Base-by-base conservation (phyloP, 2,113 vertebrate genomes). In the Glaucomys volans region DNA sequence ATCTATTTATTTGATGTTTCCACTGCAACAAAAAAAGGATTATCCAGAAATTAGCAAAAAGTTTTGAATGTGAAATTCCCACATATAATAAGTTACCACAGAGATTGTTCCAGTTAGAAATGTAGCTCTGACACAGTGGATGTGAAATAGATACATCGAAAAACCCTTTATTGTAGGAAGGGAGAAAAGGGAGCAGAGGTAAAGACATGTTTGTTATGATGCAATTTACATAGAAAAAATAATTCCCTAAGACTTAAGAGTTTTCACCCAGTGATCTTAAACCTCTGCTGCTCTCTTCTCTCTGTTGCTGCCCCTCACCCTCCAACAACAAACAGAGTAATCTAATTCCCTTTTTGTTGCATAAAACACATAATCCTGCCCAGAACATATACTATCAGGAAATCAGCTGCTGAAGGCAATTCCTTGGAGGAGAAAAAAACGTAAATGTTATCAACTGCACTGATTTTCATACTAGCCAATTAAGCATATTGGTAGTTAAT, bases 1-100 rank as follows among this genome's bases (percentile, higher is more conserved):
- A 91, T 54, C 24, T 91, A 28, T 44, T 95, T 95, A 66, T 77
- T 92, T 94, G 69, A 66, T 80, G 79, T 80, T 79, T 47, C 42
- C 67, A 84, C 5, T 40, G 0, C 5, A 77, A 69, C 40, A 59
- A 87, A 50, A 86, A 81, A 79, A 79, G 8, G 32, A 35, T 74
- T 79, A 18, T 20, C 6, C 24, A 67, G 67, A 88, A 88, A 93
- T 62, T 30, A 64, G 40, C 42, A 77, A 18, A 85, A 52, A 22
- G 2, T 72, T 67, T 83, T 79, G 12, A 86, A 94, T 17, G 59
- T 3, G 11, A 84, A 94, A 54, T 37, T 90, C 14, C 13, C 8
- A 28, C 8, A 28, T 52, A 26, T 42, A 47, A 87, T 35, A 16
- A n/a, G 52, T 13, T 80, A 28, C 37, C 26, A n/a, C 2, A 35